A percentile compares a stretch with the other conserved stretches of the same genome.
Conservation (phyloP, 1,140 invertebrate species). For the Magallana angulata region DNA sequence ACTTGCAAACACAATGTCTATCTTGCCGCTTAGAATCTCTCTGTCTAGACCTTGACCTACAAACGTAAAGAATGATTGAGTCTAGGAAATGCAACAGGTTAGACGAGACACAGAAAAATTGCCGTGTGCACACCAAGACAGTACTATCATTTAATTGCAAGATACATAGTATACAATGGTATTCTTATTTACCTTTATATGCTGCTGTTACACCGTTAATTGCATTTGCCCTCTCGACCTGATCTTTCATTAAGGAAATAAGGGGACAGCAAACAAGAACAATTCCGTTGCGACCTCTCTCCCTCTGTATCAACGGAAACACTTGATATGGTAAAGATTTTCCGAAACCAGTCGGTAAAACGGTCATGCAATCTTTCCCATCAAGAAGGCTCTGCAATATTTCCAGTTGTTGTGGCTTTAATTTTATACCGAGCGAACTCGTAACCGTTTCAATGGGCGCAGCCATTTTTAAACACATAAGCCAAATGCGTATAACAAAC, state of each 20-base stretch:
- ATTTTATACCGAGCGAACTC: constrained; percentile 1
- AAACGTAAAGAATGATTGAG: too few species aligned
- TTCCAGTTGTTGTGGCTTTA: neutral
- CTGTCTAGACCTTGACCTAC: too few species aligned
- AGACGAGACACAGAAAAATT: too few species aligned
- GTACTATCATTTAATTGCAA: too few species aligned
- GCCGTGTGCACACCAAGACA: too few species aligned
- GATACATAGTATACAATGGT: too few species aligned
- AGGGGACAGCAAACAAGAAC: constrained; percentile 14
- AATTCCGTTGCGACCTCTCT: neutral
- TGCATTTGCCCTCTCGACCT: neutral
- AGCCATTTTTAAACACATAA: neutral
- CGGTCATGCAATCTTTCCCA: constrained; percentile 2
- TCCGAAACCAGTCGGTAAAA: constrained; percentile 9
- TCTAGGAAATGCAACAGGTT: too few species aligned
- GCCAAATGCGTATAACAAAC: neutral
- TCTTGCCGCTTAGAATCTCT: too few species aligned
- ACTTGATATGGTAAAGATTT: constrained; percentile 1
- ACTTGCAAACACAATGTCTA: too few species aligned
- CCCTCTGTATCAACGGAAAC: neutral
- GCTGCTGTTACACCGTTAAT: neutral
- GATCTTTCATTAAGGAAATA: constrained; percentile 7
- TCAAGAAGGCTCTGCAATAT: neutral
- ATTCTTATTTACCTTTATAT: neutral
- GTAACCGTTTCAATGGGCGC: neutral